These are phyloP conservation scores for Trichogramma evanescens DNA, from an alignment of 2,888 invertebrate species.

Conservation along the genomic window DNA sequence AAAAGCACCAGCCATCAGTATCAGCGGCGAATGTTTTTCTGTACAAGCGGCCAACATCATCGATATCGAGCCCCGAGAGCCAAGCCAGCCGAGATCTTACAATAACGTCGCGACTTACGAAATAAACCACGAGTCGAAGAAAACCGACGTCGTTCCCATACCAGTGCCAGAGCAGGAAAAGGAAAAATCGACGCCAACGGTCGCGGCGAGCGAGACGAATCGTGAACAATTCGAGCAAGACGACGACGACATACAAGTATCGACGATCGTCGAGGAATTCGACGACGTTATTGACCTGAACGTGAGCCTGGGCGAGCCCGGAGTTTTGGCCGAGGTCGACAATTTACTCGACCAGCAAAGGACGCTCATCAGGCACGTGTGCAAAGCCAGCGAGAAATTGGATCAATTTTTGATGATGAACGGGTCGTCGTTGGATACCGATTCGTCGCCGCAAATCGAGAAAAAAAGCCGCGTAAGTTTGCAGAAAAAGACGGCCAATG, in stretches of 20 bases:
- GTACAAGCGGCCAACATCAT: constrained; percentile 21
- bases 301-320: constrained; percentile 1
- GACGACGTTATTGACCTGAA: too few relatives aligned
- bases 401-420: constrained; percentile 1
- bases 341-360: constrained; percentile 4
- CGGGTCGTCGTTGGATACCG: background rate
- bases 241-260: too few relatives aligned
- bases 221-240: too few relatives aligned
- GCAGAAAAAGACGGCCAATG: too few relatives aligned
- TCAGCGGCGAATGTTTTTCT: constrained; percentile 21
- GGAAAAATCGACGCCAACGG: too few relatives aligned
- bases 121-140: constrained; percentile 20
- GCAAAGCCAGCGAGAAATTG: constrained; percentile 1
- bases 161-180: too few relatives aligned
- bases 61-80: constrained; percentile 23
- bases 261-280: background rate
- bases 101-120: constrained; percentile 24
- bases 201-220: too few relatives aligned
- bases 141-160: too few relatives aligned
- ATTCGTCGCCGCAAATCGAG: background rate
- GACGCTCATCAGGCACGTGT: constrained; percentile 1
- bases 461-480: background rate
- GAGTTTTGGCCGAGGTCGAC: constrained; percentile 8
- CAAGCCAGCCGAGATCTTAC: background rate
- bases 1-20: constrained; percentile 25